phyloP scores from a whole-genome alignment of 92 coral and sea anemone genomes.

The Umimayanthus chanpuru region DNA sequence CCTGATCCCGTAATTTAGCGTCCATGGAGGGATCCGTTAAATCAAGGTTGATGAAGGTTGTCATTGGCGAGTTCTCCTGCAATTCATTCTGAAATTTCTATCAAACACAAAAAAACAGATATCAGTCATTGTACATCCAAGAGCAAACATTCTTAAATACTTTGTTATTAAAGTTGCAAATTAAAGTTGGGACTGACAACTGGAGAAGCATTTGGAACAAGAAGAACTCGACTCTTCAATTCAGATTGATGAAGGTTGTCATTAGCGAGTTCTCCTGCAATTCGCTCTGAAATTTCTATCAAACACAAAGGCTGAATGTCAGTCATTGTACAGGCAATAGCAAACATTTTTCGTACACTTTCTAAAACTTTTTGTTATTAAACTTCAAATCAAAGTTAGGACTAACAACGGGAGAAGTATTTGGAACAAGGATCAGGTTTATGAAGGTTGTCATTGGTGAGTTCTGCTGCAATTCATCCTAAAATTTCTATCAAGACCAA shows the following conservation, averaged over 20 bases:
- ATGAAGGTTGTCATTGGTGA: constrained; percentile 59
- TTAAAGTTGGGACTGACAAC: background rate
- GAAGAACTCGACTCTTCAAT: too few species aligned
- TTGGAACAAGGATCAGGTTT: background rate
- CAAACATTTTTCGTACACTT: too few species aligned
- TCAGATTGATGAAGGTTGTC: constrained; percentile 14
- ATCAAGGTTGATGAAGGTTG: constrained; percentile 59
- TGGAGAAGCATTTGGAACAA: background rate
- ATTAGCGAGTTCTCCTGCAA: constrained; percentile 66
- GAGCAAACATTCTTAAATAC: too few species aligned
- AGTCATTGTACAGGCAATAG: background rate
- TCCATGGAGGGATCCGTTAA: constrained; percentile 66
- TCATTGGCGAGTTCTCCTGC: constrained; percentile 63
- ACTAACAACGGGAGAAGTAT: background rate
- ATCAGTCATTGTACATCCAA: background rate
- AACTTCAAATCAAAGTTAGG: too few species aligned
- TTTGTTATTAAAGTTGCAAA: too few species aligned
- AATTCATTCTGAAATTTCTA: constrained; percentile 75
- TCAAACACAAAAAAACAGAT: background rate
- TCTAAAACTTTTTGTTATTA: too few species aligned
- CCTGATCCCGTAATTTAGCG: constrained; percentile 57
- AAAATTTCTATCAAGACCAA: constrained; percentile 59
- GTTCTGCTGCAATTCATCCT: constrained; percentile 66
- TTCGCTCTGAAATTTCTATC: constrained; percentile 71
- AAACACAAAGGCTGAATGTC: background rate